These are phyloP conservation scores for Luidia sarsii DNA, from an alignment of 53 echinoderm and acorn worm genomes.

Conservation along the genomic window DNA sequence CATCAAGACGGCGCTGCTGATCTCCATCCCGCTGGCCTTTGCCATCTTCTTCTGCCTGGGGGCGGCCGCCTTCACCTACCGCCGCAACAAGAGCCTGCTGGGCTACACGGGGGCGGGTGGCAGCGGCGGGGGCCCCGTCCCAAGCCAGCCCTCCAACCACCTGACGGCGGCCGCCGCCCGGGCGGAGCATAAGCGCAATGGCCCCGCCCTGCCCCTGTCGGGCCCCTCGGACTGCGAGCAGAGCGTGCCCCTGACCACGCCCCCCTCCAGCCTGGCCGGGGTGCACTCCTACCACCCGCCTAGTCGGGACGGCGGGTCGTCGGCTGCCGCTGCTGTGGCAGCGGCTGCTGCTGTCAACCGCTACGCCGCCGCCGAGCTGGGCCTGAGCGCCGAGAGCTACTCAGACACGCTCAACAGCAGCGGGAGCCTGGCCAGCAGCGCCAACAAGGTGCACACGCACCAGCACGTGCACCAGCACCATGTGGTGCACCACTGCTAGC, in stretches of 20 bases:
- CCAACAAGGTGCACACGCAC: conserved; percentile 49
- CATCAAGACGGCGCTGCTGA: conserved; percentile 70
- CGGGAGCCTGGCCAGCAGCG: conserved; percentile 52
- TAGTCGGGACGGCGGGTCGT: conserved; percentile 45
- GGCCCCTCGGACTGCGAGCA: conserved; percentile 69
- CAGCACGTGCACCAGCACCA: conserved; percentile 56
- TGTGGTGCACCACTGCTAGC: conserved; percentile 65
- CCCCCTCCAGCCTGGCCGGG: conserved; percentile 31
- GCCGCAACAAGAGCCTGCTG: conserved; percentile 57
- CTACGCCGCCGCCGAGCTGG: conserved; percentile 50
- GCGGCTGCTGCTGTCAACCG: conserved; percentile 40
- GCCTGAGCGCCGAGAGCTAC: conserved; percentile 38
- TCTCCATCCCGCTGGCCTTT: conserved; percentile 69
- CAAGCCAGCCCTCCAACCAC: conserved; percentile 56
- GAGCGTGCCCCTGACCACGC: conserved; percentile 56
- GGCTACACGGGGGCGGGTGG: no score
- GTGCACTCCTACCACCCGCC: conserved; percentile 38
- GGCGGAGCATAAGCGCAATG: conserved; percentile 43
- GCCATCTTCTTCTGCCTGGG: conserved; percentile 72
- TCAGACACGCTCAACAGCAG: conserved; percentile 71
- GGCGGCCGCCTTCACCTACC: conserved; percentile 69
- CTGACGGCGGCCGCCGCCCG: conserved; percentile 9
- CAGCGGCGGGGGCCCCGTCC: conserved; percentile 21
- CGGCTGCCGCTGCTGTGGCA: no score
- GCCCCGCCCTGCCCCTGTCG: neutral